Base-by-base conservation (phyloP, 2,113 vertebrate genomes). In the Argyrosomus japonicus region DNA sequence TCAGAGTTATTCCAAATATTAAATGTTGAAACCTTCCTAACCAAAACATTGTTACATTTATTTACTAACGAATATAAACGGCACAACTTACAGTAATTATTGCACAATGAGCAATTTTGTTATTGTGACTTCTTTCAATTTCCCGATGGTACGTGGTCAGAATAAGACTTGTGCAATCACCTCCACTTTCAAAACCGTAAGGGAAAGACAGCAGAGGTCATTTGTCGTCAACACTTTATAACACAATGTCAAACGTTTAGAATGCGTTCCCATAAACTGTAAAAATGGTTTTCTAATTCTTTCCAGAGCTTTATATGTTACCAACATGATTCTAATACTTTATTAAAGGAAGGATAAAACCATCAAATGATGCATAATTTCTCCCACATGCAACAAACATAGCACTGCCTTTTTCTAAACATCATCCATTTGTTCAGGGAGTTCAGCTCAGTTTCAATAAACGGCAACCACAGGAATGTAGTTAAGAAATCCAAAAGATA, bases 291-390 rank as follows among this genome's bases (percentile, higher is more conserved):
- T 54, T 62, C 4, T 21, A 25, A 47, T 32, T 65, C 1, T 68
- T 77, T 67, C 10, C 45, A 53, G 9, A 58, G 19, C 23, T 77
- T 68, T 14, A 27, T 32, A 60, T 4, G 25, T 32, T 78, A 79
- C 81, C 36, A 54, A 60, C 29, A 47, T 23, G 23, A 63, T 73
- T 6, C 27, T 2, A 73, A 64, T n/a, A 58, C 23, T 64, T 84
- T 56, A 54, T 11, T 25, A 50, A 48, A 21, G 21, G 36, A 5
- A 43, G 47, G 7, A 61, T 58, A 43, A 43, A 68, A 51, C 61
- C 14, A 53, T 27, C 19, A 7, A 17, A 63, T 40, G 27, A 68
- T 53, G 21, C 21, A n/a, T 53, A 15, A 25, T 74, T 69, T 81
- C 57, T 74, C 15, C 54, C 71, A 67, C 60, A 47, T 47, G 72